Base-by-base conservation (phyloP, 2,888 invertebrate genomes). In the Vesta saturnalis region DNA sequence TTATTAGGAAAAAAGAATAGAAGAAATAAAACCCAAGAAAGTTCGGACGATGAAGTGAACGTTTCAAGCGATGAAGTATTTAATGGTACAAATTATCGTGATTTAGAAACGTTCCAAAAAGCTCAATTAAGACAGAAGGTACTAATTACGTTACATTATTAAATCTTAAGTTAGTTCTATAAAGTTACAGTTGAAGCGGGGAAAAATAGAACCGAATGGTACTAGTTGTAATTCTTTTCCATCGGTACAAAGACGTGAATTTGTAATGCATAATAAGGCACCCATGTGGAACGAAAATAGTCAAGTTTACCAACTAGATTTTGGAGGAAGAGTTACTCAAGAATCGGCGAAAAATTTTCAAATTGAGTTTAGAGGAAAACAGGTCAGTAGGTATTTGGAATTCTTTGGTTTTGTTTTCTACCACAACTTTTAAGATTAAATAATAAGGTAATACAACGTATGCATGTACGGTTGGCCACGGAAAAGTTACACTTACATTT, bases 291-390 rank as follows among this genome's bases (percentile, higher is more conserved):
- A 99, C 84, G 99, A 99, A 85, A 95, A 94, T 85, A 97, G 96
- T 82, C 99, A 99, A 85, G 99, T 99, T 12, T 99, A 99, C 85
- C 99, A 99, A 82, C 87, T 99, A 52, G 99, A 99, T 86, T 99
- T 99, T 86, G 99, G 99, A 2, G 99, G 99, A 10, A 88, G 99
- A 74, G 99, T 99, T 68, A 99, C 99, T 1, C 99, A 99, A 85
- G 99, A 99, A 84, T 98, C 97, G 49, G 99, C 99, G 14, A 99
- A 99, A 85, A 99, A 99, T 86, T 99, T 99, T 84, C 99, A 99
- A 86, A 98, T 99, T 66, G 98, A 98, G 85, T 96, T 95, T 83
- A 90, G 94, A 76, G 96, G 95, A 72, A 96, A 96, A 85, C 97
- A 98, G 91, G 97, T 96, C 77, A 4, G 39, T 39, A n/a, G n/a